Conservation (phyloP, 2,113 vertebrate genomes). For the Nicator chloris region DNA sequence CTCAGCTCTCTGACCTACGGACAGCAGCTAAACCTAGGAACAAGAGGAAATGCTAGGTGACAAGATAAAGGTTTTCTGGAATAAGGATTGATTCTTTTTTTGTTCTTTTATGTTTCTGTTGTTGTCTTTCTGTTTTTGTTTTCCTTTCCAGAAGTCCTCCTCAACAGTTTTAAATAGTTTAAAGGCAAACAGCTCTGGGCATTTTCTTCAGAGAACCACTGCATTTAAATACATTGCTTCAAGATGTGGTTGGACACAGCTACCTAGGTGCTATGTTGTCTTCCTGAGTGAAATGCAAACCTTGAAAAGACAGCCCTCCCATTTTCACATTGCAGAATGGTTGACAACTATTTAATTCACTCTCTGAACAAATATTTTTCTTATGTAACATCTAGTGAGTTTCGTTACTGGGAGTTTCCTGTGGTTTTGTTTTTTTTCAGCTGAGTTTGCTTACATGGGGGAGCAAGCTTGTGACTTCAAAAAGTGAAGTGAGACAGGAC, state of each 20-base stretch:
- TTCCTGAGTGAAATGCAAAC: background rate
- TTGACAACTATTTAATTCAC: background rate
- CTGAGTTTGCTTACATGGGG: background rate
- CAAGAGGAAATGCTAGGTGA: background rate
- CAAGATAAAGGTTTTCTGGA: background rate
- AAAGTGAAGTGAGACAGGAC: conserved; percentile 24
- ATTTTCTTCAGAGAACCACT: background rate
- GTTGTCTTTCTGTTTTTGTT: background rate
- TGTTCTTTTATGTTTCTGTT: background rate
- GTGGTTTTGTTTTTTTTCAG: background rate
- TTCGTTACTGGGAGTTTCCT: background rate
- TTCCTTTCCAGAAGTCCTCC: background rate
- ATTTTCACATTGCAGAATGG: background rate
- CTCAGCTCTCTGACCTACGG: background rate
- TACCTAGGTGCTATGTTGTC: background rate
- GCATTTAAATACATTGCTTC: background rate
- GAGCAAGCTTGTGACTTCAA: background rate
- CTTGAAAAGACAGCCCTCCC: background rate
- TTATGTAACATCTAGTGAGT: background rate
- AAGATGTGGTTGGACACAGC: background rate
- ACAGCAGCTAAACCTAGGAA: background rate
- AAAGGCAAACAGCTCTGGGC: background rate
- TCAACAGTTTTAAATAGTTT: background rate
- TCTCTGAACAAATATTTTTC: background rate
- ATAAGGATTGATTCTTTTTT: background rate